Base-by-base conservation (phyloP, 2,113 vertebrate genomes). In the Gopherus flavomarginatus region DNA sequence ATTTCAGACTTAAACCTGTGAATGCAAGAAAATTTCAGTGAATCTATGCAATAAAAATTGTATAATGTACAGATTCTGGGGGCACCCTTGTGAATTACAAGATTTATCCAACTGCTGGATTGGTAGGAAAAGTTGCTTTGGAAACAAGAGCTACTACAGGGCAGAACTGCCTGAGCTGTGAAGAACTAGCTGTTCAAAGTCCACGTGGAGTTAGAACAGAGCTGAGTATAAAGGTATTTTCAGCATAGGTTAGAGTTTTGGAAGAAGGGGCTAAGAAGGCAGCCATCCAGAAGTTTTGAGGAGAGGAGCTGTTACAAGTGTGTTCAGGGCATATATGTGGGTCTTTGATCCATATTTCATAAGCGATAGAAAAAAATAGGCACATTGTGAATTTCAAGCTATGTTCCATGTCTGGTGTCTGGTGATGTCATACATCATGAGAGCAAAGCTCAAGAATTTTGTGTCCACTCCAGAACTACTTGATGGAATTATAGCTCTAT, bases 1-100 rank as follows among this genome's bases (percentile, higher is more conserved):
- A 87, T 97, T 97, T 94, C 62, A 96, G 47, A 89, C 80, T 97
- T 95, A 96, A 94, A 88, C 47, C 50, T 90, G 82, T 96, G 47
- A 87, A 93, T 86, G 86, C 11, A 42, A 78, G 88, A 97, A 96
- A 89, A 90, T 26, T 62, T 93, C 69, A 83, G 57, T 82, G 95
- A 90, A 77, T 52, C 91, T 69, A 93, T 84, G n/a, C 42, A 97
- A 56, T 93, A 97, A 91, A 94, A 96, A 50, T 90, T 92, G 65
- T 56, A 3, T 94, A 97, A 94, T 89, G 54, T 1, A 8, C 86
- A 69, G 52, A 69, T 88, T 97, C 38, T 97, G 87, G 93, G 72
- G 97, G 77, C 94, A 95, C 90, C 79, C 94, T 85, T 94, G 88
- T 54, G 92, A 96, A 86, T 90, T 78, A 47, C 81, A 96, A 82